Evolutionary conservation across 2,888 invertebrate genomes (phyloP).

Genomic region (Melanostoma scalare): DNA sequence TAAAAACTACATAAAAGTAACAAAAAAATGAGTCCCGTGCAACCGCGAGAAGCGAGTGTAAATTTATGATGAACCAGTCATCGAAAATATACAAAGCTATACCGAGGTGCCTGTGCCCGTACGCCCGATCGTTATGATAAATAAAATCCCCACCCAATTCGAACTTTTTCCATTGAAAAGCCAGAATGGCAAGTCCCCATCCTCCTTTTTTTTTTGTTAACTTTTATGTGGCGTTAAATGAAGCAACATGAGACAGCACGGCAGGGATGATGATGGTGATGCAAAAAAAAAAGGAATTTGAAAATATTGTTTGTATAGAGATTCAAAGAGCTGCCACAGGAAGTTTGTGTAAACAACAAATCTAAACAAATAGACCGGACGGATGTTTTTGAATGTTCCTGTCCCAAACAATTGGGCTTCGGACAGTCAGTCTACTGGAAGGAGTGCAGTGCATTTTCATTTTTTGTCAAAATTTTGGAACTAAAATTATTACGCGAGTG

Average conservation of each 20-base stretch:
- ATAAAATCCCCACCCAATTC: conserved; percentile 51
- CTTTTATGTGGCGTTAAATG: conserved; percentile 31
- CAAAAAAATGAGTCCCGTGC: conserved; percentile 1
- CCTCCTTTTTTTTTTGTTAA: neutral
- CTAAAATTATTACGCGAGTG: neutral
- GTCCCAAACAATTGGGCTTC: conserved; percentile 16
- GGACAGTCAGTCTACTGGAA: conserved; percentile 7
- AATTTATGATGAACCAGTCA: conserved; percentile 44
- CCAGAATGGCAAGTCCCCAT: neutral
- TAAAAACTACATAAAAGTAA: conserved; percentile 31
- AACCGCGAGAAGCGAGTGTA: conserved; percentile 19
- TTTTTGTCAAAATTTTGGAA: neutral
- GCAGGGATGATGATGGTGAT: neutral
- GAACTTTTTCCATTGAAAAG: conserved; percentile 38
- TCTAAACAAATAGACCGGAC: conserved; percentile 33
- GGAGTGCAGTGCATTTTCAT: neutral
- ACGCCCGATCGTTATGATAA: conserved; percentile 19
- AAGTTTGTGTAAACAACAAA: conserved; percentile 15
- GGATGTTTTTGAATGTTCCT: conserved; percentile 33
- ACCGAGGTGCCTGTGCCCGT: conserved; percentile 14
- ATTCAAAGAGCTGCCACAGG: neutral
- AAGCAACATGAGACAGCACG: neutral
- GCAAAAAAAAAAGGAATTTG: neutral
- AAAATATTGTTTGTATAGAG: conserved; percentile 6
- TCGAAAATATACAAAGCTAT: neutral